Conservation (phyloP, 2,888 invertebrate genomes). For the Thymelicus sylvestris region DNA sequence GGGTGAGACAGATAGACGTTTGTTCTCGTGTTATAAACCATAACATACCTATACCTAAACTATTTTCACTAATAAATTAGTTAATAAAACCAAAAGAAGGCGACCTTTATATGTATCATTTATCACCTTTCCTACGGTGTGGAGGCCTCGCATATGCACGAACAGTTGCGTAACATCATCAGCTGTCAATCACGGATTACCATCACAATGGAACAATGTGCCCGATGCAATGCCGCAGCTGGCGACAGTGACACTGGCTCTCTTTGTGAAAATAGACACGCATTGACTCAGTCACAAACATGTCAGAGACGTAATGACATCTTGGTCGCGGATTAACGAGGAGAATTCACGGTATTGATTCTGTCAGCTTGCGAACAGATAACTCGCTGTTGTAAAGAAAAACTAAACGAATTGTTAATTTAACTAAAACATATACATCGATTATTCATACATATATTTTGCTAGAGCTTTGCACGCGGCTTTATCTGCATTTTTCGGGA, state of each 20-base stretch:
- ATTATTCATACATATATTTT: too few species aligned
- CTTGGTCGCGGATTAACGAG: not conserved
- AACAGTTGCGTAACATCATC: constrained; percentile 61
- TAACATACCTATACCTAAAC: too few species aligned
- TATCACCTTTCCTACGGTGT: constrained; percentile 33
- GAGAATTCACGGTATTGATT: not conserved
- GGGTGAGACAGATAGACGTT: too few species aligned
- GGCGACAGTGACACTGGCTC: constrained; percentile 40
- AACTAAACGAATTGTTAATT: too few species aligned
- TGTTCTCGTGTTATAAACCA: too few species aligned
- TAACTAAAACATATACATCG: too few species aligned
- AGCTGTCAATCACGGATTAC: constrained; percentile 76
- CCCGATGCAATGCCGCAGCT: constrained; percentile 44
- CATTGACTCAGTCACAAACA: constrained; percentile 28
- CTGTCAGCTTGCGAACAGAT: too few species aligned
- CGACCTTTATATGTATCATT: constrained; percentile 23
- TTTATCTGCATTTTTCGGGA: too few species aligned
- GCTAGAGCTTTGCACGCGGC: not conserved
- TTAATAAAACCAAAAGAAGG: not conserved
- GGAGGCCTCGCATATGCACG: constrained; percentile 19
- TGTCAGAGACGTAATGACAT: not conserved
- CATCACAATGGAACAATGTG: constrained; percentile 74
- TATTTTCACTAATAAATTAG: too few species aligned
- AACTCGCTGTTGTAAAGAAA: too few species aligned
- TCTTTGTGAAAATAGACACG: constrained; percentile 15